Evolutionary conservation across 2,113 vertebrate species (phyloP).

Genomic region (Bufo gargarizans): DNA sequence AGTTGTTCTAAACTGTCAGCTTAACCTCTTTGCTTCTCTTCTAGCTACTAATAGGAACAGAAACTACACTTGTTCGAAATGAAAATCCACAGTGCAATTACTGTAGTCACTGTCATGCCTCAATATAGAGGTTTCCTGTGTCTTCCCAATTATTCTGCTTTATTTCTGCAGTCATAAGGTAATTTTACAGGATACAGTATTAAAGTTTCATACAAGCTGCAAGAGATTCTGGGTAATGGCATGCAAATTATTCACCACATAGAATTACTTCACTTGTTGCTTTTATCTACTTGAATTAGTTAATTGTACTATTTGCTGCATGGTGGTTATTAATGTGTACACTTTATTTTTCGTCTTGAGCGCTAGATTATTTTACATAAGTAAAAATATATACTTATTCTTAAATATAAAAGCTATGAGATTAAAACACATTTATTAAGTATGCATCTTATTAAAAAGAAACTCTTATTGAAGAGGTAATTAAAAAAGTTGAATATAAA

Average conservation of each 20-base stretch:
- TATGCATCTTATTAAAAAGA: background rate
- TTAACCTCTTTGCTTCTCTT: no score
- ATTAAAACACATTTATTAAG: slow-evolving; percentile 9
- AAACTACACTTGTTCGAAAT: no score
- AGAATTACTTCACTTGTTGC: background rate
- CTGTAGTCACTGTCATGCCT: no score
- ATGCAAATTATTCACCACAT: background rate
- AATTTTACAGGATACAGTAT: background rate
- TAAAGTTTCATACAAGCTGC: background rate
- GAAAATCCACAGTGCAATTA: no score
- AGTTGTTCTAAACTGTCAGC: no score
- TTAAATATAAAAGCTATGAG: background rate
- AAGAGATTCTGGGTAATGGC: background rate
- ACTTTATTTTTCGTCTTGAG: background rate
- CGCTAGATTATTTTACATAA: background rate
- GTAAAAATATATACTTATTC: slow-evolving; percentile 4
- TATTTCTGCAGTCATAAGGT: background rate
- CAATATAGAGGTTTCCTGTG: background rate
- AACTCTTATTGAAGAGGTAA: background rate
- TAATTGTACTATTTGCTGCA: slow-evolving; percentile 9
- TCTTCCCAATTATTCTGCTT: background rate
- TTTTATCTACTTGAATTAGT: background rate
- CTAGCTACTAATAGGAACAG: no score
- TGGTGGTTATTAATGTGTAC: slow-evolving; percentile 15
- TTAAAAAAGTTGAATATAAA: background rate